phyloP scores from a whole-genome alignment of 2,113 vertebrate genomes.

The Raphicerus campestris region DNA sequence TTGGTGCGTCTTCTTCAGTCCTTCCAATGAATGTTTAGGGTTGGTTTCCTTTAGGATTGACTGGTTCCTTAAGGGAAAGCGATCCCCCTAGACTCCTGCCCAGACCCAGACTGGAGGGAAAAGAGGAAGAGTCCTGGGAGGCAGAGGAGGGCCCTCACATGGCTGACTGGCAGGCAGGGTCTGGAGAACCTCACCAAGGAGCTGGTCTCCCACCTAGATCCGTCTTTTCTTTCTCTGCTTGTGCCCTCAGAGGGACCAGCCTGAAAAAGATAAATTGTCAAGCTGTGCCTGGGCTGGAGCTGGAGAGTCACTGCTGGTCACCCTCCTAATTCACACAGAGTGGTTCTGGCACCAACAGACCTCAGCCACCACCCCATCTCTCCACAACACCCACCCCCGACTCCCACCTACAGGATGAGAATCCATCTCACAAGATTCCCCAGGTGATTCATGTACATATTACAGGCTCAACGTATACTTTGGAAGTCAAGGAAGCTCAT shows the following conservation, averaged over 20 bases:
- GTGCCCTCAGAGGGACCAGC: not conserved
- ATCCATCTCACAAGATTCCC: not conserved
- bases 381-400: accelerated
- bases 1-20: not conserved
- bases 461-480: not conserved
- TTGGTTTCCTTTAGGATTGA: not conserved
- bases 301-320: not conserved
- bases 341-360: no score
- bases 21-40: not conserved
- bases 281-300: not conserved
- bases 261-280: not conserved
- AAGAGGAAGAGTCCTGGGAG: not conserved
- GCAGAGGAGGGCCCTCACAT: not conserved
- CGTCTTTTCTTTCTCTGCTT: not conserved
- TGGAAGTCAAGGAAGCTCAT: not conserved
- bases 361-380: not conserved
- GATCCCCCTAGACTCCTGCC: not conserved
- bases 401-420: not conserved
- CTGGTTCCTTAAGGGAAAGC: not conserved
- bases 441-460: accelerated
- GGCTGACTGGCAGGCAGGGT: not conserved
- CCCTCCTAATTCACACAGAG: not conserved
- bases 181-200: not conserved
- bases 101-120: not conserved
- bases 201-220: not conserved